Conservation (phyloP, 2,888 invertebrate genomes). For the Horisme vitalbata region DNA sequence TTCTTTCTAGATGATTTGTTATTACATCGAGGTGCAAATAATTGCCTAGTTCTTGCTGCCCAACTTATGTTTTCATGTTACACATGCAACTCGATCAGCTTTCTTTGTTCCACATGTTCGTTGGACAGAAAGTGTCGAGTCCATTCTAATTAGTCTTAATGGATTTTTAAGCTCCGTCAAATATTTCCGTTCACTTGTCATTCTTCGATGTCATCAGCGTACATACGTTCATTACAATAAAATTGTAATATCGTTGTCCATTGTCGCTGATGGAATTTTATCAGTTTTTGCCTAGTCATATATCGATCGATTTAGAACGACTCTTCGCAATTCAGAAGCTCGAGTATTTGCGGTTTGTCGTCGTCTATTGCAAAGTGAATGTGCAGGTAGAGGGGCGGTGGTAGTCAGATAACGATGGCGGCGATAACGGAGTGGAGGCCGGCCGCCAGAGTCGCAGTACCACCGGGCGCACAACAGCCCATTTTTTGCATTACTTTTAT, state of each 20-base stretch:
- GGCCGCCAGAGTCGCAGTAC: constrained; percentile 37
- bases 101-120: constrained; percentile 53
- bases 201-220: constrained; percentile 23
- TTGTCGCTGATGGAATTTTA: background rate
- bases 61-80: constrained; percentile 1
- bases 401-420: constrained; percentile 67
- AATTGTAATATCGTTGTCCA: constrained; percentile 3
- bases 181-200: constrained; percentile 17
- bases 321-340: constrained; percentile 28
- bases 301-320: constrained; percentile 3
- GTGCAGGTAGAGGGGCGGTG: constrained; percentile 59
- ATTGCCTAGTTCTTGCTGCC: no score
- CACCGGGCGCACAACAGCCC: constrained; percentile 11
- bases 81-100: constrained; percentile 39
- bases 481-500: constrained; percentile 15
- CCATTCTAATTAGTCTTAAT: constrained; percentile 44
- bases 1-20: background rate
- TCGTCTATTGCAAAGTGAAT: constrained; percentile 44
- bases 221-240: background rate
- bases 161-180: constrained; percentile 28
- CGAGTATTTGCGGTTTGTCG: constrained; percentile 37
- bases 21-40: background rate
- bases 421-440: constrained; percentile 66
- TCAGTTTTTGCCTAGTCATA: background rate
- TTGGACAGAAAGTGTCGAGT: constrained; percentile 45